Percentiles rank a stretch among this genome's conserved stretches.
phyloP scores from a whole-genome alignment of 1,140 invertebrate genomes.

The Drosophila melanogaster region Release_6_plus_ISO1_MT NT_033777.3:24854001-24854500 shows the following conservation, averaged over 20 bases:
- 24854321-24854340: constrained; percentile 1
- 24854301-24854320: constrained; percentile 35
- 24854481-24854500: constrained; percentile 56
- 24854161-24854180: constrained; percentile 7
- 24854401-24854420: constrained; percentile 2
- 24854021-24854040: constrained; percentile 89
- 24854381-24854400: constrained; percentile 47
- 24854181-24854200: constrained; percentile 28
- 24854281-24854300: constrained; percentile 53
- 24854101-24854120: constrained; percentile 2
- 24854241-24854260: constrained; percentile 23
- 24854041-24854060: constrained; percentile 88
- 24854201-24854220: constrained; percentile 54
- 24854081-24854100: constrained; percentile 72
- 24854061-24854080: constrained; percentile 77
- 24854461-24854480: constrained; percentile 62
- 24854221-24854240: constrained; percentile 77
- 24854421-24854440: constrained; percentile 6
- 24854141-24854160: background rate
- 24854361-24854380: constrained; percentile 60
- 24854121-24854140: constrained; percentile 1
- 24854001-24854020: constrained; percentile 88
- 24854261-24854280: constrained; percentile 41
- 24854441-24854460: constrained; percentile 29
- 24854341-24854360: constrained; percentile 48